These are phyloP conservation scores for Eilema caniola DNA, from an alignment of 2,888 invertebrate genomes.

Conservation along the genomic window DNA sequence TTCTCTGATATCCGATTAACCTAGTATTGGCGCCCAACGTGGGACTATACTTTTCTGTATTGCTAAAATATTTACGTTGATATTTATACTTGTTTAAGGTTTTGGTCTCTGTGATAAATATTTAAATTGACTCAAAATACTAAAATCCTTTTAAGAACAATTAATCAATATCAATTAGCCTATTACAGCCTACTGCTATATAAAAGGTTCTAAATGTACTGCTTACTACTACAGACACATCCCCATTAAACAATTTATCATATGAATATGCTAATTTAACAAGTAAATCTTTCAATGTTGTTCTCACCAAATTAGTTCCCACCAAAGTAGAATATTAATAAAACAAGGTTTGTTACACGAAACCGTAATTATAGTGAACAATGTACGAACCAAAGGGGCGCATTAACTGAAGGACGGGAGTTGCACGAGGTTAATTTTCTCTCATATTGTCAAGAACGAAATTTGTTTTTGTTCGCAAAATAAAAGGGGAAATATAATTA, in stretches of 20 bases:
- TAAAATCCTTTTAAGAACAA: no score
- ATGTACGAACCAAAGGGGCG: slow-evolving; percentile 10
- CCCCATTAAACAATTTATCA: background rate
- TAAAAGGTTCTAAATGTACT: no score
- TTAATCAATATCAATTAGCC: no score
- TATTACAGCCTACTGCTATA: no score
- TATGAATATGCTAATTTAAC: background rate
- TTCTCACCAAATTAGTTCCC: background rate
- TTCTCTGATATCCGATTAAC: background rate
- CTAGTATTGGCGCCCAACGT: background rate
- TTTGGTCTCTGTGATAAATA: no score
- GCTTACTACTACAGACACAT: background rate
- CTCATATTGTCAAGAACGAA: slow-evolving; percentile 12
- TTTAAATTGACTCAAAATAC: no score
- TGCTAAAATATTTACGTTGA: background rate
- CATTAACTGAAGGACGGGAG: slow-evolving; percentile 8
- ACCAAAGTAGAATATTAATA: slow-evolving; percentile 8
- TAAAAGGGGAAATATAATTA: slow-evolving; percentile 7
- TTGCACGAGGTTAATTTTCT: slow-evolving; percentile 9
- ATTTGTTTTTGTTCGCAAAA: slow-evolving; percentile 8
- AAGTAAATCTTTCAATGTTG: no score
- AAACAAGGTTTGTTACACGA: slow-evolving; percentile 10
- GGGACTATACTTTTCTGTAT: background rate
- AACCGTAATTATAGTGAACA: slow-evolving; percentile 14
- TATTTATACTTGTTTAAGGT: no score